Evolutionary conservation across 2,113 vertebrate species (phyloP), one percentile per base, ranked within the genome.

Genomic region (Cebidichthys violaceus): DNA sequence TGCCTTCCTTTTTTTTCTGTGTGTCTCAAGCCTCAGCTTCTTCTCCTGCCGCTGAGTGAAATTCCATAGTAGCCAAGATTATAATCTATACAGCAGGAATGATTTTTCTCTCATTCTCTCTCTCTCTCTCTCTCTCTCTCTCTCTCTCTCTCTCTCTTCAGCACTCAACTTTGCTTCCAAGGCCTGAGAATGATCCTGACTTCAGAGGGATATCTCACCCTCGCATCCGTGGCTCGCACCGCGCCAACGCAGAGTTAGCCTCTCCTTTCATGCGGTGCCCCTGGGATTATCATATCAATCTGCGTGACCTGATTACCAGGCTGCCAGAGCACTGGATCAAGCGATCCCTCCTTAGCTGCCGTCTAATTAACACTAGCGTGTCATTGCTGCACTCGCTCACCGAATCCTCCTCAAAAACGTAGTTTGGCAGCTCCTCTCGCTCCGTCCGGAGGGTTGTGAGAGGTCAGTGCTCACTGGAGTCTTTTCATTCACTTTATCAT

Each of bases 221-320:
- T 92, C 75, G 90, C 90, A 92, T 93, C 84, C 86, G 17, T 75
- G 77, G 85, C 85, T 86, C n/a, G 69, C 79, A 80, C 84, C 47
- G 85, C 89, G 89, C 90, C 83, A 87, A 82, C 80, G 92, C 88
- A 89, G 92, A 93, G 92, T 94, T 94, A 90, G 94, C 91, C 93
- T 91, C 83, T 91, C 79, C 92, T 94, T 94, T 93, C 83, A 92
- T 90, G 87, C 75, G 27, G 59, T 83, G 86, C 93, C 92, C 91
- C 86, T 83, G 91, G 92, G 93, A 93, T 94, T 91, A 92, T 93
- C 90, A 90, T 92, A 90, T 93, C 93, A 92, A 90, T 92, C 91
- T 93, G 90, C 85, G 83, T 93, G 92, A 91, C 92, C 92, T 92
- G 92, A 93, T 94, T 94, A 92, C 71, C 39, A 75, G 86, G 85